Conservation (phyloP, 2,113 vertebrate species). For the Spea multiplicata region DNA sequence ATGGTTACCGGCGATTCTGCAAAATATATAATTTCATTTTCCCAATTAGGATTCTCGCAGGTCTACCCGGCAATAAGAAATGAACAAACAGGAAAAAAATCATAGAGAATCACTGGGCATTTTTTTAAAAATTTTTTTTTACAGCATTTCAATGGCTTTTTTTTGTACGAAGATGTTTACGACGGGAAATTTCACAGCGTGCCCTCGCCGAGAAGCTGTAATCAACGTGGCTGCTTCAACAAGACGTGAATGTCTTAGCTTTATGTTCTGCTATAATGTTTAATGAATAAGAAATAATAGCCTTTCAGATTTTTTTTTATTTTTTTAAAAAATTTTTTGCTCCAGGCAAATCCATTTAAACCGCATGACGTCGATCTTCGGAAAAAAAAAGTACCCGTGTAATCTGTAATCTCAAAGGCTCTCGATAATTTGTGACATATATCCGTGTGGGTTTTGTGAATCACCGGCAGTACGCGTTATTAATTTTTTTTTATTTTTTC, state of each 20-base stretch:
- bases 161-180: background rate
- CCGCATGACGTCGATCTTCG: background rate
- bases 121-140: too few species aligned
- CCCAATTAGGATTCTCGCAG: background rate
- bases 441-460: background rate
- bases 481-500: background rate
- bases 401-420: background rate
- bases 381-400: background rate
- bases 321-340: background rate
- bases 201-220: background rate
- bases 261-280: conserved; percentile 6
- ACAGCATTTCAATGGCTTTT: background rate
- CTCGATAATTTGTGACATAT: background rate
- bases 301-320: background rate
- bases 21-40: background rate
- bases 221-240: background rate
- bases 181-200: background rate
- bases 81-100: background rate
- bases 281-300: conserved; percentile 23
- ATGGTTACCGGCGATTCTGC: background rate
- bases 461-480: background rate
- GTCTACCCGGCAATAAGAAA: background rate
- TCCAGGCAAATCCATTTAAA: background rate
- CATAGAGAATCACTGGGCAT: background rate
- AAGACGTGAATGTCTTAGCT: conserved; percentile 15